Base-by-base conservation (phyloP, 2,888 invertebrate species). In the Tillus elongatus region DNA sequence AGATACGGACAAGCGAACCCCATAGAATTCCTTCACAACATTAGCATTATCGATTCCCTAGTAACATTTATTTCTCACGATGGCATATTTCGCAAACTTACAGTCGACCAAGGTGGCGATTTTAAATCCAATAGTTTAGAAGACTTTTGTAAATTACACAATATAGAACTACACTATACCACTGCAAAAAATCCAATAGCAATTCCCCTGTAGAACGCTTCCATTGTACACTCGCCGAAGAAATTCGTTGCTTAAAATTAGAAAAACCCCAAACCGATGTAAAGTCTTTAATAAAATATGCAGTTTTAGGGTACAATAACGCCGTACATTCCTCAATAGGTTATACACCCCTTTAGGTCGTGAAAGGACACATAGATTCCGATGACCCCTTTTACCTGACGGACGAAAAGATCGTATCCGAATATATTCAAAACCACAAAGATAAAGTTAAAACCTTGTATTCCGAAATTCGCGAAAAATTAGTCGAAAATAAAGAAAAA, bases 281-380 rank as follows among this genome's bases (percentile, higher is more conserved):
- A 16, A 30, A 34, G n/a, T 27, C 33, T 13, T 11, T 39, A 28
- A 41, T 44, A 26, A 35, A 28, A 24, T 34, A 41, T 15, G 29
- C 39, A 13, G 24, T 45, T 13, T 15, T 39, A 26, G 32, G 39
- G 4, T 44, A 45, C 27, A 45, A 43, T 24, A 43, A 34, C 31
- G 29, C 43, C 6, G 35, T 39, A n/a, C 45, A 45, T 31, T 34
- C 39, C 9, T 29, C n/a, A n/a, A n/a, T n/a, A n/a, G n/a, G n/a
- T n/a, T n/a, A n/a, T n/a, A n/a, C n/a, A n/a, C n/a, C n/a, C 27
- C 36, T 2, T 37, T n/a, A n/a, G n/a, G n/a, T n/a, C n/a, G n/a
- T 41, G 16, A 39, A 33, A 13, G 33, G 37, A 11, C 12, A 15
- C 3, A 9, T 24, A 8, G 28, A 42, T 16, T 45, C 45, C 8